Evolutionary conservation across 2,888 invertebrate genomes (phyloP).

Genomic region (Pseudolycoriella hygida): DNA sequence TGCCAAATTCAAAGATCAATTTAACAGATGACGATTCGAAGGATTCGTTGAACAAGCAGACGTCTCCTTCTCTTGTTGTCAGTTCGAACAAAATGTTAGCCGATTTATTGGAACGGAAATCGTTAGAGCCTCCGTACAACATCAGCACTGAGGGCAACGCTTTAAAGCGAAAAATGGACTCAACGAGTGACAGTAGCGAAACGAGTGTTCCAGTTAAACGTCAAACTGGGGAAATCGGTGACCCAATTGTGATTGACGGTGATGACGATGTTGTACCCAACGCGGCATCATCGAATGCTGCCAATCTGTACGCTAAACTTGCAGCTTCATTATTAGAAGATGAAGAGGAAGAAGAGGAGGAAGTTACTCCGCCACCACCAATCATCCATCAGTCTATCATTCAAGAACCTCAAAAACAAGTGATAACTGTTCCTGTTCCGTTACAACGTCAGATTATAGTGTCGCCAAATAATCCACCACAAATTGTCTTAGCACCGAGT

Average conservation of each 20-base stretch:
- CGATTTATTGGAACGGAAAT: conserved; percentile 64
- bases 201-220: conserved; percentile 25
- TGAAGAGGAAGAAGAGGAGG: conserved; percentile 38
- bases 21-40: conserved; percentile 38
- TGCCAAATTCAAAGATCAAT: conserved; percentile 29
- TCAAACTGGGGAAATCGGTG: conserved; percentile 30
- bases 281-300: conserved; percentile 55
- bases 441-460: conserved; percentile 25
- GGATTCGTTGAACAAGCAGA: conserved; percentile 23
- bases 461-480: conserved; percentile 17
- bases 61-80: conserved; percentile 16
- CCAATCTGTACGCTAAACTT: conserved; percentile 68
- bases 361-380: conserved; percentile 11
- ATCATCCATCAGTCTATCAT: conserved; percentile 8
- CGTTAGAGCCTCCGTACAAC: conserved; percentile 29
- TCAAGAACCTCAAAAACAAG: conserved; percentile 23
- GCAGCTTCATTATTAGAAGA: conserved; percentile 73
- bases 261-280: conserved; percentile 11
- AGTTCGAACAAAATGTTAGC: conserved; percentile 58
- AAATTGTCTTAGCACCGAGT: conserved; percentile 15
- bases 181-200: conserved; percentile 22
- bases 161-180: conserved; percentile 16
- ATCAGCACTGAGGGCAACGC: conserved; percentile 17
- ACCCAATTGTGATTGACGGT: conserved; percentile 28
- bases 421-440: conserved; percentile 17